phyloP scores from a whole-genome alignment of 2,888 invertebrate species.

The Macrosiphum euphorbiae region DNA sequence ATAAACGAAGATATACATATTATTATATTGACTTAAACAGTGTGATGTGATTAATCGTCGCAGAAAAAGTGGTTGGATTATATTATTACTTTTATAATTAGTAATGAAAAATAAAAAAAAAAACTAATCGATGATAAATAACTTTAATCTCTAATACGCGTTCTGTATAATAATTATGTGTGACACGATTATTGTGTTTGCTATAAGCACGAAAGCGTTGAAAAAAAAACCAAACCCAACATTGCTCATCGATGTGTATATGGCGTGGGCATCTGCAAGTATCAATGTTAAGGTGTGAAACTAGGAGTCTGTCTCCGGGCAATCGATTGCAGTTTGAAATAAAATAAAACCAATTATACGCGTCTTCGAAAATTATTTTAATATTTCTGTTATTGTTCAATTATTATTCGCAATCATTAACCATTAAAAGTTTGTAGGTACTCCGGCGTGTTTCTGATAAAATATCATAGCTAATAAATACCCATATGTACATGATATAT shows the following conservation, averaged over 20 bases:
- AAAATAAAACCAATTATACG: neutral
- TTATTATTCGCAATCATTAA: neutral
- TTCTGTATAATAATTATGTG: conserved; percentile 39
- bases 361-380: neutral
- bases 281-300: conserved; percentile 36
- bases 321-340: conserved; percentile 6
- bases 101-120: neutral
- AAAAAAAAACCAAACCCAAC: conserved; percentile 44
- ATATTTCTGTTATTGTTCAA: neutral
- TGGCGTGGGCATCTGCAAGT: neutral
- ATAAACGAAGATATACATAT: neutral
- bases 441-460: neutral
- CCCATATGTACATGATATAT: neutral
- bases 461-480: neutral
- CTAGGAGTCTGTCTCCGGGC: neutral
- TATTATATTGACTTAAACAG: neutral
- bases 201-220: conserved; percentile 45
- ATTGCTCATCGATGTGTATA: conserved; percentile 32
- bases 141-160: conserved; percentile 8
- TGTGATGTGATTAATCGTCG: neutral
- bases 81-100: conserved; percentile 7
- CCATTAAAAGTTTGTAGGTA: neutral
- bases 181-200: conserved; percentile 29
- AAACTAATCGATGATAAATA: conserved; percentile 23
- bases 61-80: neutral